These are phyloP conservation scores for Cyprinella venusta DNA, from an alignment of 2,797 vertebrate species.

Conservation along the genomic window DNA sequence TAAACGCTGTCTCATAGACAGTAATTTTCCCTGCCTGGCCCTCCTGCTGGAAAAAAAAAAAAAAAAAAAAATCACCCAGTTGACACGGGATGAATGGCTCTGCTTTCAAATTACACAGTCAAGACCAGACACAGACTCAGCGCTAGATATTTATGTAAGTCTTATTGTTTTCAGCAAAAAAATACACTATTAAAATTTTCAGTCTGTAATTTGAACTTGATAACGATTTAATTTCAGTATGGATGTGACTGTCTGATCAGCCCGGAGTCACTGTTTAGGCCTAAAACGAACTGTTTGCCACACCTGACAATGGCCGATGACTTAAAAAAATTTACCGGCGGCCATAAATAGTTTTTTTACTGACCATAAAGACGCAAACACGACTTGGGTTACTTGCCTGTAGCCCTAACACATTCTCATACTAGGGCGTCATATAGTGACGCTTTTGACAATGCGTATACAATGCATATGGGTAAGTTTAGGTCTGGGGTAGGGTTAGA, in stretches of 20 bases:
- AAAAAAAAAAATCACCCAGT: background rate
- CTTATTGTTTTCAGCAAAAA: constrained; percentile 5
- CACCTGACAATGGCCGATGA: background rate
- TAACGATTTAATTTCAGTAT: background rate
- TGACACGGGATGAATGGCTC: background rate
- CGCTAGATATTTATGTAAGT: background rate
- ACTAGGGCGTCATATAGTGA: no score
- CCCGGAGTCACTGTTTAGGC: background rate
- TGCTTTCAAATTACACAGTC: constrained; percentile 24
- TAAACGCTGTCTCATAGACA: constrained; percentile 49
- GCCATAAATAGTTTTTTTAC: background rate
- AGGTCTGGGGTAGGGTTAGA: no score
- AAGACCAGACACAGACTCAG: background rate
- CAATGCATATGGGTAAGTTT: no score
- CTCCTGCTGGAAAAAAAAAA: constrained; percentile 1
- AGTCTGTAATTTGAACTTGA: constrained; percentile 3
- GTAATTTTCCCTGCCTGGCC: constrained; percentile 14
- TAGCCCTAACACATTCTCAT: no score
- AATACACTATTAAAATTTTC: background rate
- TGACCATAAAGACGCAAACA: background rate
- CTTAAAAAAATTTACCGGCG: background rate
- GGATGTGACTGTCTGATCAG: background rate
- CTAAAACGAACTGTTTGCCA: background rate
- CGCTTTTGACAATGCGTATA: no score
- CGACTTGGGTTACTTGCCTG: background rate